Evolutionary conservation across 2,888 invertebrate species (phyloP).

Genomic region (Idaea straminata): DNA sequence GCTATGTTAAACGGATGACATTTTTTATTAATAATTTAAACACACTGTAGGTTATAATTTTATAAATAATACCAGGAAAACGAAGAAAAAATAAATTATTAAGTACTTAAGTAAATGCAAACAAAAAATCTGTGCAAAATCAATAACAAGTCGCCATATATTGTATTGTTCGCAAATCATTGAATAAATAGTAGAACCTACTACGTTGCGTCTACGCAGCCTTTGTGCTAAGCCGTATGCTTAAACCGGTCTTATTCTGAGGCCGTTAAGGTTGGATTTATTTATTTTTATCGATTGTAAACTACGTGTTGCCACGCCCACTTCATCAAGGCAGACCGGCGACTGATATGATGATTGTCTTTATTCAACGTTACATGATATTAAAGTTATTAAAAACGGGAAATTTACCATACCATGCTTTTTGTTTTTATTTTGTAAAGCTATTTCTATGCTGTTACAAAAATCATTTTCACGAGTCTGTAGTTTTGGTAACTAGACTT

Average conservation of each 20-base stretch:
- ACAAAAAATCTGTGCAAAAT: constrained; percentile 13
- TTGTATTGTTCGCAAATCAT: constrained; percentile 3
- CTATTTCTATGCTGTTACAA: no score
- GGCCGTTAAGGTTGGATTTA: constrained; percentile 8
- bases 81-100: neutral
- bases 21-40: neutral
- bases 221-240: neutral
- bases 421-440: no score
- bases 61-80: neutral
- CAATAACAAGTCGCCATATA: constrained; percentile 15
- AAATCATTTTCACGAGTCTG: no score
- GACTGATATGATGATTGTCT: constrained; percentile 15
- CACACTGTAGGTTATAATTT: neutral
- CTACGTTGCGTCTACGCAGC: constrained; percentile 2
- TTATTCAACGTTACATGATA: neutral
- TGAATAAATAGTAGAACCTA: constrained; percentile 3
- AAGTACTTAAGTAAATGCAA: neutral
- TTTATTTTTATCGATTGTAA: neutral
- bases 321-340: constrained; percentile 18
- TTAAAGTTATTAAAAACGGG: no score
- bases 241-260: constrained; percentile 10
- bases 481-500: no score
- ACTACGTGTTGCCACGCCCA: constrained; percentile 19
- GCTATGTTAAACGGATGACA: neutral
- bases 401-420: no score